phyloP scores from a whole-genome alignment of 2,113 vertebrate genomes.

The Alethe castanea region DNA sequence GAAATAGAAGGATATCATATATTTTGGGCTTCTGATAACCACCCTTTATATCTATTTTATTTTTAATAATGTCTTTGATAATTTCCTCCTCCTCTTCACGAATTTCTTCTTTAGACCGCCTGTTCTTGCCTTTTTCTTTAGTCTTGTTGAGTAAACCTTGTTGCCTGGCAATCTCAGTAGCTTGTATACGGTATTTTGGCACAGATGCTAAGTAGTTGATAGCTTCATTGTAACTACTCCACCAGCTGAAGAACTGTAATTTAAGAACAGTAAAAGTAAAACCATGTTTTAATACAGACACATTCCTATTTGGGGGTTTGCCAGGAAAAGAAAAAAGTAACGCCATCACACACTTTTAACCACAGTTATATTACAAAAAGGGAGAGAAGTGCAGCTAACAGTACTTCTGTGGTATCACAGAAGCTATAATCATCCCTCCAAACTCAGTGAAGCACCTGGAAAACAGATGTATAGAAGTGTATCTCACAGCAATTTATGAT shows the following conservation, averaged over 20 bases:
- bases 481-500: neutral
- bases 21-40: slow-evolving; percentile 95
- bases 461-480: neutral
- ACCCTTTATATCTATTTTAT: slow-evolving; percentile 97
- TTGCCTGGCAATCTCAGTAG: slow-evolving; percentile 89
- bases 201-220: slow-evolving; percentile 93
- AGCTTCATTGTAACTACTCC: slow-evolving; percentile 96
- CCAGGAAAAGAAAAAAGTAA: neutral
- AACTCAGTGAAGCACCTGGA: neutral
- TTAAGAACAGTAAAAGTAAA: slow-evolving; percentile 30
- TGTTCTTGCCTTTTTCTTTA: slow-evolving; percentile 93
- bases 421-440: neutral
- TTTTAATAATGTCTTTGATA: slow-evolving; percentile 96
- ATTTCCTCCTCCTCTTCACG: slow-evolving; percentile 94
- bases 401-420: neutral
- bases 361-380: neutral
- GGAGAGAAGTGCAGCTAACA: neutral
- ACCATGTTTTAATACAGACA: neutral
- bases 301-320: neutral
- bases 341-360: neutral
- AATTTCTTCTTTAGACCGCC: slow-evolving; percentile 91
- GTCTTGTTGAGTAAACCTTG: slow-evolving; percentile 91
- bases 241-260: slow-evolving; percentile 96
- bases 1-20: slow-evolving; percentile 89
- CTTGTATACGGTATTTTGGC: slow-evolving; percentile 95